Conservation (phyloP, 2,888 invertebrate genomes). For the Celastrina argiolus region DNA sequence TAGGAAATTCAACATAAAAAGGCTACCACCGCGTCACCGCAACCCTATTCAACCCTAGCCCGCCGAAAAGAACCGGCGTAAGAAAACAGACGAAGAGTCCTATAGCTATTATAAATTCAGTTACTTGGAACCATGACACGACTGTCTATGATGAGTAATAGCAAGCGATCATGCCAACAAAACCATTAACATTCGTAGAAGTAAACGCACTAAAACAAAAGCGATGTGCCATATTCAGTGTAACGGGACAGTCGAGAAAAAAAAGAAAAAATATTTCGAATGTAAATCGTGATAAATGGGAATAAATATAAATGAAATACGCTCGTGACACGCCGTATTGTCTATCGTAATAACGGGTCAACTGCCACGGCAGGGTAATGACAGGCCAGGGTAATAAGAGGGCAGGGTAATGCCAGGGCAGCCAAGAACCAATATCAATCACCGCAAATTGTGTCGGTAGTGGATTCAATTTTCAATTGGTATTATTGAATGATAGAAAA, state of each 20-base stretch:
- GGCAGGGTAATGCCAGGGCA: constrained; percentile 45
- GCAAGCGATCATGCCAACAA: constrained; percentile 25
- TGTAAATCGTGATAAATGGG: constrained; percentile 53
- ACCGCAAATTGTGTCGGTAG: constrained; percentile 48
- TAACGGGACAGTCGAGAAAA: constrained; percentile 27
- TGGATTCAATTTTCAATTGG: constrained; percentile 43
- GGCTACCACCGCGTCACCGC: too few relatives aligned
- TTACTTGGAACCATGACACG: background rate
- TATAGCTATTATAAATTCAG: background rate
- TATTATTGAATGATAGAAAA: constrained; percentile 31
- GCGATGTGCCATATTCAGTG: constrained; percentile 14
- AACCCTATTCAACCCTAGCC: too few relatives aligned
- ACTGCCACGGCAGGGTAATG: constrained; percentile 66
- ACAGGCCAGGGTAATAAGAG: constrained; percentile 55
- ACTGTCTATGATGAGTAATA: background rate
- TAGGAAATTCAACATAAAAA: too few relatives aligned
- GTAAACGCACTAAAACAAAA: constrained; percentile 21
- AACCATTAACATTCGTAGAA: constrained; percentile 23
- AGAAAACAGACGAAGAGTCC: too few relatives aligned
- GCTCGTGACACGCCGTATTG: constrained; percentile 46
- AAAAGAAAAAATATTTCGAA: constrained; percentile 30
- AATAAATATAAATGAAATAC: constrained; percentile 43
- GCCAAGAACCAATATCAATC: constrained; percentile 47
- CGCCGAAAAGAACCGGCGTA: too few relatives aligned
- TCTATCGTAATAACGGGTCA: constrained; percentile 55